Evolutionary conservation across 1,140 invertebrate species (phyloP), one percentile per base, ranked within the genome.

Genomic region (Eriocheir sinensis): DNA sequence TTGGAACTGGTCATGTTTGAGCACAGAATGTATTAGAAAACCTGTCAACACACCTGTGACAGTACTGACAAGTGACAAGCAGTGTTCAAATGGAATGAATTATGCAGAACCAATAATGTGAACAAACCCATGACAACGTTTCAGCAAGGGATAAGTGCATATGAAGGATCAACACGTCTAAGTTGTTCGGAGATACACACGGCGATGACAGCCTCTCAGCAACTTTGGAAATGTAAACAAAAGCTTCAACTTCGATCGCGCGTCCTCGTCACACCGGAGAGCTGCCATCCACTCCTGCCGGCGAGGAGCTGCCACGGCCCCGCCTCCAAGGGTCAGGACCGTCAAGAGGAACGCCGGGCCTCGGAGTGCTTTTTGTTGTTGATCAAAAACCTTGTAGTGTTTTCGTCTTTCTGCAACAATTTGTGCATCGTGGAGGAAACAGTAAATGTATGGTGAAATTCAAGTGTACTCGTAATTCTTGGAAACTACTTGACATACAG

Each of bases 181-280:
- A 53, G 12, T 17, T 53, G 48, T n/a, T n/a, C 60, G n/a, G 60
- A n/a, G 60, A 72, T n/a, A 1, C 8, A n/a, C 60, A 72, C 60
- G 27, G 27, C 27, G 27, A 72, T n/a, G 27, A 6, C 12, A 72
- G 27, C 60, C 27, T 21, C 21, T n/a, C 60, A 72, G 21, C 12
- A 72, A 72, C 60, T 72, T 72, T 72, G 60, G n/a, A 72, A 21
- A 72, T n/a, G 60, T 72, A 72, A 72, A 72, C 60, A 72, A 72
- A 72, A 72, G 21, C 60, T 6, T 1, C 21, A n/a, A 27, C 60
- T 72, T 72, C 60, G 60, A 72, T 72, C 60, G 60, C 60, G 60
- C 60, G 60, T n/a, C 21, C 60, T 72, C 60, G 60, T 27, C 60
- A 72, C 60, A 72, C 4, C 60, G 21, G n/a, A 72, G 60, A 27